Evolutionary conservation across 1,140 invertebrate genomes (phyloP).

Genomic region (Penaeus indicus): DNA sequence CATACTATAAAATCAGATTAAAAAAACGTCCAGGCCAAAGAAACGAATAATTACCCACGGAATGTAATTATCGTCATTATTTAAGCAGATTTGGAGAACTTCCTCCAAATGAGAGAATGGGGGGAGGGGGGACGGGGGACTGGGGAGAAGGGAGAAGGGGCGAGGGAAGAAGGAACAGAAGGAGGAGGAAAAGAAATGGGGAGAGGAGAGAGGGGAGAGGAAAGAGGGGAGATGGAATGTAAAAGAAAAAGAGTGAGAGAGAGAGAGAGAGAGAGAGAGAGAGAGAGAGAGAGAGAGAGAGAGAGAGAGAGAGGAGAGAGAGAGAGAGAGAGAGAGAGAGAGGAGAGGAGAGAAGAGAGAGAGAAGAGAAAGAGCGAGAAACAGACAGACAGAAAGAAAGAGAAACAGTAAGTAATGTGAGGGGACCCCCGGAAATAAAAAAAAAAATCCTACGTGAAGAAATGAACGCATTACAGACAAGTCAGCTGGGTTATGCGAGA

Average conservation of each 20-base stretch:
- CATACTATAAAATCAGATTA: constrained; percentile 32
- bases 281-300: too few species aligned
- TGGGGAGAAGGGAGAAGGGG: background rate
- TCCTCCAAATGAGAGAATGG: background rate
- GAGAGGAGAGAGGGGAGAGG: background rate
- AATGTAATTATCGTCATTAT: constrained; percentile 39
- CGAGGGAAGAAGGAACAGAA: background rate
- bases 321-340: background rate
- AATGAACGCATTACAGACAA: too few species aligned
- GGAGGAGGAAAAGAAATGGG: background rate
- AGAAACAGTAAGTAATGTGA: background rate
- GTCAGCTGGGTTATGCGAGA: too few species aligned
- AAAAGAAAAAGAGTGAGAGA: background rate
- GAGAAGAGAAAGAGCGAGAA: background rate
- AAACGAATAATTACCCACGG: constrained; percentile 30
- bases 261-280: background rate
- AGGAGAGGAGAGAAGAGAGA: background rate
- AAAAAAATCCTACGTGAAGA: background rate
- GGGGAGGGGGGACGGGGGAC: background rate
- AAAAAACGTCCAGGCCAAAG: constrained; percentile 4
- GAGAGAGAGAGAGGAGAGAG: background rate
- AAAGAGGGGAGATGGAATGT: background rate
- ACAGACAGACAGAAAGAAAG: background rate
- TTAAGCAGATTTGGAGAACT: background rate
- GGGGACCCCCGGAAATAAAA: background rate